Conservation (phyloP, 2,797 vertebrate species). For the Poeciliopsis gracilis region DNA sequence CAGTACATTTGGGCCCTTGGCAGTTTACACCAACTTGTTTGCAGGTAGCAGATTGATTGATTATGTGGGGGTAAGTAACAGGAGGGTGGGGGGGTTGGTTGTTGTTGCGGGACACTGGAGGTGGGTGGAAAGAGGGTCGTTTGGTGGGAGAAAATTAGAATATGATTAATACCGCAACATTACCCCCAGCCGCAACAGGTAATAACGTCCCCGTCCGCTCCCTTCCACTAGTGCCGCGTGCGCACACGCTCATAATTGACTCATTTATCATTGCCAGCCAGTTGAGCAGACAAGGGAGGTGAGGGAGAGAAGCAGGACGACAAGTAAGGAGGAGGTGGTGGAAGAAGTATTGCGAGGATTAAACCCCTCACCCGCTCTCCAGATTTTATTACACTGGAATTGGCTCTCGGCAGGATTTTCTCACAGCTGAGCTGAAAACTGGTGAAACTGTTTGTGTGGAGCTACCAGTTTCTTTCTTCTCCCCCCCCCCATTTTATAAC, state of each 20-base stretch:
- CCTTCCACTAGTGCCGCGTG: slow-evolving; percentile 56
- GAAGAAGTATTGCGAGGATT: slow-evolving; percentile 60
- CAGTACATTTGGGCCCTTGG: slow-evolving; percentile 62
- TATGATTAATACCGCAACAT: slow-evolving; percentile 87
- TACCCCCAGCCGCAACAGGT: slow-evolving; percentile 83
- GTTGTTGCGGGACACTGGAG: slow-evolving; percentile 24
- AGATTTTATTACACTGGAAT: slow-evolving; percentile 84
- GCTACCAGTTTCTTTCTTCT: slow-evolving; percentile 9
- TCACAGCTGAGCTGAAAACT: slow-evolving; percentile 66
- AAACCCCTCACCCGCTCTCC: slow-evolving; percentile 70
- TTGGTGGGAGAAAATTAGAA: slow-evolving; percentile 81
- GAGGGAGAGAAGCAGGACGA: slow-evolving; percentile 37
- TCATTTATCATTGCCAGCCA: slow-evolving; percentile 83
- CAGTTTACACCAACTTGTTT: slow-evolving; percentile 72
- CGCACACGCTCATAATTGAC: slow-evolving; percentile 81
- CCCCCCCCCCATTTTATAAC: slow-evolving; percentile 1
- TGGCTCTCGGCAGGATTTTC: slow-evolving; percentile 77
- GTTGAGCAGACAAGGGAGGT: slow-evolving; percentile 52
- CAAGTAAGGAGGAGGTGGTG: slow-evolving; percentile 41
- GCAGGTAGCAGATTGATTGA: slow-evolving; percentile 77
- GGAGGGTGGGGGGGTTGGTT: neutral
- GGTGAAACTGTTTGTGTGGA: slow-evolving; percentile 44
- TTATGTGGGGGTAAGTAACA: slow-evolving; percentile 20
- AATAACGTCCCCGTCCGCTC: slow-evolving; percentile 80
- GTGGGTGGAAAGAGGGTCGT: slow-evolving; percentile 38